Evolutionary conservation across 2,888 invertebrate species (phyloP), one percentile per base, ranked within the genome.

Genomic region (Rotaria sp.): DNA sequence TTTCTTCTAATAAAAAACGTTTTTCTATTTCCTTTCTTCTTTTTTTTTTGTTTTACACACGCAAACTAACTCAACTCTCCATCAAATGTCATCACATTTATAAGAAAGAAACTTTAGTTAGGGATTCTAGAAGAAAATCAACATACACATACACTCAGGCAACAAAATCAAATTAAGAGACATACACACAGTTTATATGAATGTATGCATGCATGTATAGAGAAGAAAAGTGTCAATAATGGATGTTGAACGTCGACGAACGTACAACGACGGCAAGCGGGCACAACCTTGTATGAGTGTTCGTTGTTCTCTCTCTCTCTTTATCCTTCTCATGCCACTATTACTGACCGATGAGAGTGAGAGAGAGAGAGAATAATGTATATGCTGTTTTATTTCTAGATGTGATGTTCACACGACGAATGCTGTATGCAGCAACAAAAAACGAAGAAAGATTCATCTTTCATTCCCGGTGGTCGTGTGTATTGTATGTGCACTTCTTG

Each of bases 211-310:
- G 80, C 80, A 67, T 67, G 41, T 45, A 45, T 80, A 80, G 35
- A 80, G 41, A n/a, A 80, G 45, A 80, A 80, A 45, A 80, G 80
- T 80, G 80, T 80, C 80, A 45, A 80, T 80, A 67, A 67, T 67
- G 35, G 67, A 67, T 67, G 67, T 67, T 80, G 45, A 80, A 80
- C 80, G 41, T 80, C 80, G 80, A 80, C 80, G 50, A 52, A 52
- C 24, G 24, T 24, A 52, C 21, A 52, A 24, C 52, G 80, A 45
- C 80, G 41, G n/a, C 80, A 41, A 80, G 41, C 80, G 45, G 67
- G 45, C 80, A 80, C 80, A 80, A 80, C 80, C 80, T 45, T 80
- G 41, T 45, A 80, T 80, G 45, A 45, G 45, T 80, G 80, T 80
- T 45, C 80, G 45, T 80, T 45, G 45, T 13, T 80, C 26, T 80